These are phyloP conservation scores for Sinodicranocentrus sp. DNA, from an alignment of 2,888 invertebrate genomes.

Conservation along the genomic window DNA sequence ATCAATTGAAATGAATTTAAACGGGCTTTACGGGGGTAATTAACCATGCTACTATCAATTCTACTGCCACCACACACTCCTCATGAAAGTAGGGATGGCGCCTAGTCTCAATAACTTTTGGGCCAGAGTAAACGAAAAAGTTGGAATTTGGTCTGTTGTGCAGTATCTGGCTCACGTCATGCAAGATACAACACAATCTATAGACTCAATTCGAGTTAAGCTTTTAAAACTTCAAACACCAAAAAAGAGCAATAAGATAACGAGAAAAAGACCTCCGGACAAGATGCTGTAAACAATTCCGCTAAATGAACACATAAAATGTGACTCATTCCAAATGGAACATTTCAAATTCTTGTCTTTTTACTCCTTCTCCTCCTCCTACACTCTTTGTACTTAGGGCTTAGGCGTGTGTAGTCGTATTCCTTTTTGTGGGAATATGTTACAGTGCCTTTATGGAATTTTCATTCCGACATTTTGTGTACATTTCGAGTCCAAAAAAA, in stretches of 20 bases:
- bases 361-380: too few species aligned
- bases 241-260: slow-evolving; percentile 32
- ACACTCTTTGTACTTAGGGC: too few species aligned
- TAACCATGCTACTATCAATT: slow-evolving; percentile 38
- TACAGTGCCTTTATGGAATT: too few species aligned
- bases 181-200: not conserved
- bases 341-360: slow-evolving; percentile 29
- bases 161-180: slow-evolving; percentile 25
- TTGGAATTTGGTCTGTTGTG: not conserved
- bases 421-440: too few species aligned
- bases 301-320: slow-evolving; percentile 51
- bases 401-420: too few species aligned
- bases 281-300: slow-evolving; percentile 52
- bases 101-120: slow-evolving; percentile 41
- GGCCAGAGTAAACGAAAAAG: not conserved
- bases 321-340: slow-evolving; percentile 49
- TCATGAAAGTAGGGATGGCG: slow-evolving; percentile 20
- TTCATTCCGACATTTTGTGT: slow-evolving; percentile 11
- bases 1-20: slow-evolving; percentile 59
- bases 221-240: slow-evolving; percentile 44
- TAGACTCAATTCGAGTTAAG: not conserved
- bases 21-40: slow-evolving; percentile 58
- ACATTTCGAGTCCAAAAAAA: slow-evolving; percentile 2
- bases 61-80: not conserved
- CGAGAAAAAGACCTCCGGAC: slow-evolving; percentile 44